These are phyloP conservation scores for Epinephelus moara DNA, from an alignment of 2,113 vertebrate species.

Conservation along the genomic window DNA sequence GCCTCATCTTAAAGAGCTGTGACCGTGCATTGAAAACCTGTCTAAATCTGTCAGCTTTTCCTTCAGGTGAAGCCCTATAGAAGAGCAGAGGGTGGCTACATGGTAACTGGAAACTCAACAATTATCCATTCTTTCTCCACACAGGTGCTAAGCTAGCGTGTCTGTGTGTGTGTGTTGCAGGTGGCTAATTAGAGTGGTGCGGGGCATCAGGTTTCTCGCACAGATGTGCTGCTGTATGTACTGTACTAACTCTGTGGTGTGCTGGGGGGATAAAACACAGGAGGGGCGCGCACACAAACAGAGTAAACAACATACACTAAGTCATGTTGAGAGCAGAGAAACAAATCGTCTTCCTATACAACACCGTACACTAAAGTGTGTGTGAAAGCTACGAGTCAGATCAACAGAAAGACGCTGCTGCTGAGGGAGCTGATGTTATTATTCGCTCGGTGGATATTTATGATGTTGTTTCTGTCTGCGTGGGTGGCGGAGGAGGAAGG, in stretches of 20 bases:
- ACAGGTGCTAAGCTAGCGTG: constrained; percentile 66
- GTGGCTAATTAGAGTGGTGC: constrained; percentile 73
- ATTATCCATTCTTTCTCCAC: constrained; percentile 66
- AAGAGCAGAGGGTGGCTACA: constrained; percentile 48
- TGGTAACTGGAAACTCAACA: constrained; percentile 68
- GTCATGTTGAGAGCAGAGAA: constrained; percentile 18
- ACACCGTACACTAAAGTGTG: not conserved
- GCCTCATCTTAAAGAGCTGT: constrained; percentile 36
- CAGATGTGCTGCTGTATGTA: constrained; percentile 57
- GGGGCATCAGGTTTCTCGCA: constrained; percentile 64
- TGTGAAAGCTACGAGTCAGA: constrained; percentile 19
- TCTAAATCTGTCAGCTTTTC: constrained; percentile 59
- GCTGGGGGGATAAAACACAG: not conserved
- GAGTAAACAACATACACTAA: constrained; percentile 17
- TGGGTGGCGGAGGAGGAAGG: constrained; percentile 43
- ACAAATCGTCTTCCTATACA: constrained; percentile 17
- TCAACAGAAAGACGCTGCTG: not conserved
- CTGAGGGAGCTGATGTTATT: constrained; percentile 41
- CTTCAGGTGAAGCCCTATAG: constrained; percentile 49
- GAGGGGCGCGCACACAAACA: not conserved
- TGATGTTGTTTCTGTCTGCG: constrained; percentile 32
- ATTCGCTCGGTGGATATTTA: constrained; percentile 28
- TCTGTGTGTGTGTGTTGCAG: constrained; percentile 58
- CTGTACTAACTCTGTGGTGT: constrained; percentile 7
- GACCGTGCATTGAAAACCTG: constrained; percentile 50